phyloP scores from a whole-genome alignment of 2,797 vertebrate species.

The Micropoecilia bifurca region DNA sequence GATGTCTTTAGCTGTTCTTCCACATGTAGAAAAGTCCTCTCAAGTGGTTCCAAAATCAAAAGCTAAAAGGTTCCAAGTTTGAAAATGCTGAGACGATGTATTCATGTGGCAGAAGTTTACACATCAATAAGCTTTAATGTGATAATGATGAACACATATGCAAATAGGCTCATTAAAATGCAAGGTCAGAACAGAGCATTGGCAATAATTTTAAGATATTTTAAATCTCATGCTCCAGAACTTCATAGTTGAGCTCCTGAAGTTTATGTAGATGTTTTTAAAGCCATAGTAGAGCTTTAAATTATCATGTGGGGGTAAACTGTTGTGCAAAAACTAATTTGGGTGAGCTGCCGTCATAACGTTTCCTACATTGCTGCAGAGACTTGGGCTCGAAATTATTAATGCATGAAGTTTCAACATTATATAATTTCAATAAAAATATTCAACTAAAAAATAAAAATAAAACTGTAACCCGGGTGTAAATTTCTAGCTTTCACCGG shows the following conservation, averaged over 20 bases:
- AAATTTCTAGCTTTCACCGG: too few relatives aligned
- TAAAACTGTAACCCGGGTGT: not conserved
- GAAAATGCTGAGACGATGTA: constrained; percentile 60
- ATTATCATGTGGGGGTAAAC: not conserved
- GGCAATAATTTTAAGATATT: constrained; percentile 38
- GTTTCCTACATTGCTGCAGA: not conserved
- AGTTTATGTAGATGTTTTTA: not conserved
- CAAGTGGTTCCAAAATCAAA: constrained; percentile 52
- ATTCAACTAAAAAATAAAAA: not conserved
- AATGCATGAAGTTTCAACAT: not conserved
- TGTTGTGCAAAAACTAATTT: not conserved
- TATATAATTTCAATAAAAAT: not conserved
- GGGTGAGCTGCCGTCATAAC: not conserved
- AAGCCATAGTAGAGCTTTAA: not conserved
- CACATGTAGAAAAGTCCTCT: constrained; percentile 37
- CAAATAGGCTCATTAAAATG: constrained; percentile 64
- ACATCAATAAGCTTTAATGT: constrained; percentile 52
- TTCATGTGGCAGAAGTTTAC: constrained; percentile 50
- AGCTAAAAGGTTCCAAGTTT: constrained; percentile 41
- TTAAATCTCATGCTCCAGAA: constrained; percentile 13
- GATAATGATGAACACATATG: constrained; percentile 55
- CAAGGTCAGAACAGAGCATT: constrained; percentile 21
- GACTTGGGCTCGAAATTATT: not conserved
- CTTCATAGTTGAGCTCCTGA: constrained; percentile 8
- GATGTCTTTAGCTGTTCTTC: constrained; percentile 19